Conservation (phyloP, 2,888 invertebrate genomes). For the Ennomos quercinarius region DNA sequence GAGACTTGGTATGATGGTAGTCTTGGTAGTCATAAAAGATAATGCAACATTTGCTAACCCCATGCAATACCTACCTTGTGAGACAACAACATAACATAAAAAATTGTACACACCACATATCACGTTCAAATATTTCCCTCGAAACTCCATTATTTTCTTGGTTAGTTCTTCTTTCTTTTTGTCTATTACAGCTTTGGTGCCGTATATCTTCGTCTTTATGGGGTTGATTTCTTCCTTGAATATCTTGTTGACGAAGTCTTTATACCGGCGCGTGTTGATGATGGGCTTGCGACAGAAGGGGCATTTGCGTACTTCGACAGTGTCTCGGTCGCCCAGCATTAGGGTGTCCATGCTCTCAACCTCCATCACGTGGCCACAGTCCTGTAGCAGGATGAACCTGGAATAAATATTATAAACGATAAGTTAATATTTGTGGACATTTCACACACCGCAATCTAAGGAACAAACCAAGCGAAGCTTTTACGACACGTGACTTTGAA, state of each 20-base stretch:
- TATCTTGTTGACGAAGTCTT: slow-evolving; percentile 75
- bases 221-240: slow-evolving; percentile 70
- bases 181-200: slow-evolving; percentile 54
- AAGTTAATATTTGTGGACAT: no score
- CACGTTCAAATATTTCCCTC: slow-evolving; percentile 20
- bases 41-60: no score
- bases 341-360: slow-evolving; percentile 73
- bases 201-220: slow-evolving; percentile 71
- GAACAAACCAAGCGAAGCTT: no score
- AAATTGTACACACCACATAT: slow-evolving; percentile 37
- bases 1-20: no score
- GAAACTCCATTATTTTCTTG: slow-evolving; percentile 31
- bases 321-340: slow-evolving; percentile 61
- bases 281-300: slow-evolving; percentile 87
- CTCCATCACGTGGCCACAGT: slow-evolving; percentile 81
- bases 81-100: background rate
- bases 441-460: no score
- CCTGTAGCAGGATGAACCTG: slow-evolving; percentile 82
- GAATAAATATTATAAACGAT: slow-evolving; percentile 31
- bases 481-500: no score
- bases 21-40: no score
- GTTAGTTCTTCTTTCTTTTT: slow-evolving; percentile 43
- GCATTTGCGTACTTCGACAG: slow-evolving; percentile 73
- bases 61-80: no score
- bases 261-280: slow-evolving; percentile 84